These are phyloP conservation scores for Porphyrio hochstetteri DNA, from an alignment of 2,113 vertebrate species.

Conservation along the genomic window DNA sequence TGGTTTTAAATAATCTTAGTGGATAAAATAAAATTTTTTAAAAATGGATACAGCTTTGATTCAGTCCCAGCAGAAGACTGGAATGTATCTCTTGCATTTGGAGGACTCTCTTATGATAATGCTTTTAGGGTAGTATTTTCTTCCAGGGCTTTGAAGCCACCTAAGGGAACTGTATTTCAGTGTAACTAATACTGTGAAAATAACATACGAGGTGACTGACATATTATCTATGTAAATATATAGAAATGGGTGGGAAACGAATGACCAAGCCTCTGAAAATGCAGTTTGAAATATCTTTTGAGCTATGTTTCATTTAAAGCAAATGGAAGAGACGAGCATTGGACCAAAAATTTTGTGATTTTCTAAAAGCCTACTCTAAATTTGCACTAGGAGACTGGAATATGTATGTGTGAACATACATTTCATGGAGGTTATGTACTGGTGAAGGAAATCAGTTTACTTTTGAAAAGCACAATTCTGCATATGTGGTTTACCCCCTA, in stretches of 20 bases:
- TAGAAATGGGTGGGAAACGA: neutral
- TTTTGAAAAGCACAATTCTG: neutral
- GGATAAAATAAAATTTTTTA: neutral
- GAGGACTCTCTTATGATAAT: neutral
- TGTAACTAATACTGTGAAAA: neutral
- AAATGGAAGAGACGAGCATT: neutral
- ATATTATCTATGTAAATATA: neutral
- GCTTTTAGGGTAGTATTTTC: neutral
- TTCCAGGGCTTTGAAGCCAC: neutral
- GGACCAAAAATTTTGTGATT: neutral
- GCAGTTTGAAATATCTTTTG: neutral
- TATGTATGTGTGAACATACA: neutral
- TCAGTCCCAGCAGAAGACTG: neutral
- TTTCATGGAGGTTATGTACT: neutral
- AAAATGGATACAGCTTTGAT: neutral
- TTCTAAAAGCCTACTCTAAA: neutral
- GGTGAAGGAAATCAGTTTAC: neutral
- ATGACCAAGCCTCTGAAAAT: neutral
- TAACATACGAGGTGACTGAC: neutral
- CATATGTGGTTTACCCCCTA: neutral
- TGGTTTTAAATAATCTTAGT: neutral
- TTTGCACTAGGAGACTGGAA: neutral
- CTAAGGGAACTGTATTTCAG: neutral
- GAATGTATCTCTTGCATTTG: neutral
- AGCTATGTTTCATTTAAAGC: neutral